Evolutionary conservation across 35 echinoderm and acorn worm genomes (phyloP).

Genomic region (Lytechinus pictus): DNA sequence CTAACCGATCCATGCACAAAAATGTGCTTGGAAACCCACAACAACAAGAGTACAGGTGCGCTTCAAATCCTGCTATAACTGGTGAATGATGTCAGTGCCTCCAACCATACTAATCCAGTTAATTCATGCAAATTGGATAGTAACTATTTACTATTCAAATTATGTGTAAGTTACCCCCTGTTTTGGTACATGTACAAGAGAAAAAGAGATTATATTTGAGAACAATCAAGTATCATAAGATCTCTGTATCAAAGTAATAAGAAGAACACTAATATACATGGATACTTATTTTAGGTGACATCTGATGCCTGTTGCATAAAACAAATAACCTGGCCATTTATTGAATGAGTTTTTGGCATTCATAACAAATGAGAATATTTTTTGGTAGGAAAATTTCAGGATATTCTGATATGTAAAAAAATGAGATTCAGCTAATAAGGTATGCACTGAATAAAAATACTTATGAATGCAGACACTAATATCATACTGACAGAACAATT

Average conservation of each 20-base stretch:
- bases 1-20: background rate
- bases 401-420: too few relatives aligned
- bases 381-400: too few relatives aligned
- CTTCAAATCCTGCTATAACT: background rate
- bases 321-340: too few relatives aligned
- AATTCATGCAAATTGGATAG: background rate
- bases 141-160: background rate
- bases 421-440: too few relatives aligned
- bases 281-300: background rate
- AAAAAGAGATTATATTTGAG: background rate
- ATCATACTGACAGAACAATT: too few relatives aligned
- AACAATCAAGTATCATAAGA: background rate
- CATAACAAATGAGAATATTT: too few relatives aligned
- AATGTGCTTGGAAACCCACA: background rate
- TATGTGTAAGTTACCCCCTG: background rate
- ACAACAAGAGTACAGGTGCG: background rate
- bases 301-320: too few relatives aligned
- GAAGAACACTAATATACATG: background rate
- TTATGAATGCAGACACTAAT: too few relatives aligned
- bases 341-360: too few relatives aligned
- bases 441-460: too few relatives aligned
- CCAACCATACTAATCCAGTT: background rate
- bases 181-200: background rate
- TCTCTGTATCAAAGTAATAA: background rate
- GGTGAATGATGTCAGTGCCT: background rate